Percentiles rank a stretch among this genome's conserved stretches.
These are phyloP conservation scores for Platynereis dumerilii DNA, from an alignment of 2,888 invertebrate genomes.

Conservation along the genomic window DNA sequence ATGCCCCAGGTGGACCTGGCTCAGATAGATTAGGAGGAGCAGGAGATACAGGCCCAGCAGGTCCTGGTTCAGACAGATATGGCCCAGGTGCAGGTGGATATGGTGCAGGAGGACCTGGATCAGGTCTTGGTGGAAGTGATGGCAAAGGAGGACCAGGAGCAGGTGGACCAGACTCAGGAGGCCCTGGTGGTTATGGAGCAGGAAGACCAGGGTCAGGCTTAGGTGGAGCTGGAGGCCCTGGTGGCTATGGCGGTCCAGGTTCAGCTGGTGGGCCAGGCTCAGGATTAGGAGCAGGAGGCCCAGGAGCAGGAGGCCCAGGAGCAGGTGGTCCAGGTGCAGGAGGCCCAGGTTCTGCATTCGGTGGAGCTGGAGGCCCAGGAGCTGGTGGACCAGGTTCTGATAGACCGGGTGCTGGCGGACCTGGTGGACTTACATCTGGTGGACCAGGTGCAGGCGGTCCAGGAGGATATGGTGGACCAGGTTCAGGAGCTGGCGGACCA, in stretches of 20 bases:
- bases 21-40: too few species aligned
- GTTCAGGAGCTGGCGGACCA: conserved; percentile 3
- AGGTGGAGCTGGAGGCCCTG: conserved; percentile 8
- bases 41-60: too few species aligned
- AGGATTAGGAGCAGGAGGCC: background rate
- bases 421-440: conserved; percentile 18
- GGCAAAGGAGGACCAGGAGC: conserved; percentile 7
- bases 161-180: background rate
- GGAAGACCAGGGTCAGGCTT: conserved; percentile 14
- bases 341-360: conserved; percentile 1
- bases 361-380: conserved; percentile 17
- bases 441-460: conserved; percentile 7
- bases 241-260: conserved; percentile 11
- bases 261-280: conserved; percentile 5
- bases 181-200: background rate
- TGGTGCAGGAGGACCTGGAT: too few species aligned
- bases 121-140: background rate
- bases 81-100: too few species aligned
- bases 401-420: conserved; percentile 9
- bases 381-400: conserved; percentile 1
- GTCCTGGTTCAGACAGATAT: too few species aligned
- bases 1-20: too few species aligned
- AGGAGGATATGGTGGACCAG: conserved; percentile 8
- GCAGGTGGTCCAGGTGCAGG: conserved; percentile 14
- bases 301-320: background rate